Evolutionary conservation across 2,113 vertebrate genomes (phyloP), one percentile per base, ranked within the genome.

Genomic region (Procavia capensis): DNA sequence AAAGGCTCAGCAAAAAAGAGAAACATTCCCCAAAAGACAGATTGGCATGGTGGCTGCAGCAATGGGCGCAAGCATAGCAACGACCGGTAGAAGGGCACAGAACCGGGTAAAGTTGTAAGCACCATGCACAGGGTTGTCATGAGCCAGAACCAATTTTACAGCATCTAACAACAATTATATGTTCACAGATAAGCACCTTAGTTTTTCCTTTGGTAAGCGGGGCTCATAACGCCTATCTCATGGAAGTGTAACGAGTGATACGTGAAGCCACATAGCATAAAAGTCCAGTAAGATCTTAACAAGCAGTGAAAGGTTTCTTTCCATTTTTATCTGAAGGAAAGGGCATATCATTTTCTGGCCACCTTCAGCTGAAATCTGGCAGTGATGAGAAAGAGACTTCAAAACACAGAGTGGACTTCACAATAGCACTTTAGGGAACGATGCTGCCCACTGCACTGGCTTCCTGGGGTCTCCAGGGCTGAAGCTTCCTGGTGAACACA

Each of bases 321-420:
- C 79, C 31, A 6, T 63, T 89, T 89, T 47, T 34, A 72, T 70
- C 68, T 34, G 81, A 93, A 93, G 50, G 47, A 63, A 84, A 87
- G 31, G 31, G 9, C 27, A 90, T 63, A 70, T 20, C 17, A 17
- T 29, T 88, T 66, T 87, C 17, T 75, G 17, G 50, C 34, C 9
- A 84, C 20, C 79, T 84, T 70, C 5, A 39, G 31, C 45, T 63
- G n/a, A 45, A 88, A 63, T 45, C 5, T 54, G 31, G n/a, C 34
- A 39, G 31, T 81, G 36, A 54, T 59, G 54, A 14, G 80, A 70
- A 74, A 70, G 45, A 85, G 25, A 66, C 34, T 96, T 93, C 36
- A 76, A 57, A 91, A 72, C 3, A 57, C 19, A 47, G 54, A 22
- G 47, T 59, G 59, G 5, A 47, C 76, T 45, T 81, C n/a, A 92